Evolutionary conservation across 2,888 invertebrate genomes (phyloP).

Genomic region (Glyphotaelius pellucidus): DNA sequence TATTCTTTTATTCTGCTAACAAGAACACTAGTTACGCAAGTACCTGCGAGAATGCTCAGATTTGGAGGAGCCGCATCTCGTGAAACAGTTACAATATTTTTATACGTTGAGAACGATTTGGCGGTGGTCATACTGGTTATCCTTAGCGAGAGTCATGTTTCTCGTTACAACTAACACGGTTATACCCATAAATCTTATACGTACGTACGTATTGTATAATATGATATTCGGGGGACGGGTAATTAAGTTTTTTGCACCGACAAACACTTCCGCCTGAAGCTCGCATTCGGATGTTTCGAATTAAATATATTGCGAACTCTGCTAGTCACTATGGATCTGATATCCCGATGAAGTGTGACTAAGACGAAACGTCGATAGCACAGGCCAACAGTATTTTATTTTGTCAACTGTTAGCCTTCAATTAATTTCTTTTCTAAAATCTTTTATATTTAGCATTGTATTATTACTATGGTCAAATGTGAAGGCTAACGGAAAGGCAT

Average conservation of each 20-base stretch:
- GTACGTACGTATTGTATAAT: not conserved
- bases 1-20: not conserved
- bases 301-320: not conserved
- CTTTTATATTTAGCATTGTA: not conserved
- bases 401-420: not conserved
- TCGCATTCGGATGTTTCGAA: not conserved
- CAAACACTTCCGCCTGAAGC: not conserved
- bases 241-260: not conserved
- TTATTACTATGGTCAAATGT: not conserved
- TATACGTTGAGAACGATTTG: not conserved
- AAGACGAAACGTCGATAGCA: not conserved
- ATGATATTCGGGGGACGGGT: not conserved
- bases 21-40: slow-evolving; percentile 6
- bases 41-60: not conserved
- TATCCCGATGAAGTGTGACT: not conserved
- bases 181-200: not conserved
- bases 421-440: not conserved
- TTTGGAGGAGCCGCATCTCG: not conserved
- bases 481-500: not conserved
- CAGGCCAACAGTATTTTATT: not conserved
- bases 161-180: not conserved
- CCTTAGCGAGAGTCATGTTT: too few relatives aligned
- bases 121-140: not conserved
- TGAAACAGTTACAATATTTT: not conserved
- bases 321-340: not conserved